phyloP scores from a whole-genome alignment of 1,140 invertebrate genomes.

The Drosophila tropicalis region DNA sequence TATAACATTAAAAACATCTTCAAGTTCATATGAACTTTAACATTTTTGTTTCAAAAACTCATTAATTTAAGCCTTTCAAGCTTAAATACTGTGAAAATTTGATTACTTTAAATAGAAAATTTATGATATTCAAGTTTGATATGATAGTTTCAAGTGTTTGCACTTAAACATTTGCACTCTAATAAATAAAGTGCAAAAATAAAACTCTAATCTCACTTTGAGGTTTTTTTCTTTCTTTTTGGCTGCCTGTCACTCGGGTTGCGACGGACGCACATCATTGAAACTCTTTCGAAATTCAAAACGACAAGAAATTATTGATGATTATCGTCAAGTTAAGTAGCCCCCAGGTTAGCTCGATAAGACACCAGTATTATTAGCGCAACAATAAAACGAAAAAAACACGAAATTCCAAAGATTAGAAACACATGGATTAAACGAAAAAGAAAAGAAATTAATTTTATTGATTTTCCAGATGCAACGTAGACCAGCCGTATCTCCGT shows the following conservation, averaged over 20 bases:
- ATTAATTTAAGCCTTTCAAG: too few species aligned
- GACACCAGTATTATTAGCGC: neutral
- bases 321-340: conserved; percentile 2
- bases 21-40: too few species aligned
- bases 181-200: neutral
- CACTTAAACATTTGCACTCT: conserved; percentile 4
- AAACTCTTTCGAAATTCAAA: neutral
- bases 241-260: neutral
- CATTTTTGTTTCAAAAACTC: too few species aligned
- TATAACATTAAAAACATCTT: too few species aligned
- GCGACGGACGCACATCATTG: neutral
- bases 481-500: neutral
- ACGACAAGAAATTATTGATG: neutral
- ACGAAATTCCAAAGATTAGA: neutral
- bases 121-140: neutral
- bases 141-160: conserved; percentile 7
- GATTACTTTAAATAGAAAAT: neutral
- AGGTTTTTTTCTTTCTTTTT: neutral
- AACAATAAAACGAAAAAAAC: neutral
- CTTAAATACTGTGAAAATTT: too few species aligned
- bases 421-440: neutral
- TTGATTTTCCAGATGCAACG: neutral
- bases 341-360: neutral
- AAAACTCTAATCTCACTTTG: neutral
- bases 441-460: neutral